Evolutionary conservation across 2,888 invertebrate genomes (phyloP).

Genomic region (Sepiola atlantica): DNA sequence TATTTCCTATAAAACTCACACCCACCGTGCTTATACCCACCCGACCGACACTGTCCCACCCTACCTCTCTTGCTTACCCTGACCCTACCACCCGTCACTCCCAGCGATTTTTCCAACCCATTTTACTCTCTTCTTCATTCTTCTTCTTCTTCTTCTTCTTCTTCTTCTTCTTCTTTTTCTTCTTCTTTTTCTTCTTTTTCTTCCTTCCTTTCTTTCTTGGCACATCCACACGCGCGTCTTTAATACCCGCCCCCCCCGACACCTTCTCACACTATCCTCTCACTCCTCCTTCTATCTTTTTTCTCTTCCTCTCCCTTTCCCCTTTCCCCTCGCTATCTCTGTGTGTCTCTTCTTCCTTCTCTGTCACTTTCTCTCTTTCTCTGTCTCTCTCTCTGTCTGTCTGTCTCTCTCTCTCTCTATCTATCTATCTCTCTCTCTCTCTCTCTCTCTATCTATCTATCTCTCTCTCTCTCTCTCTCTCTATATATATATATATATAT

Average conservation of each 20-base stretch:
- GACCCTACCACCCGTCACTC: too few relatives aligned
- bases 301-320: constrained; percentile 46
- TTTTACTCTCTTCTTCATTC: neutral
- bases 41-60: neutral
- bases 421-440: too few relatives aligned
- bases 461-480: too few relatives aligned
- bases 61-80: too few relatives aligned
- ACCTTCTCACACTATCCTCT: constrained; percentile 48
- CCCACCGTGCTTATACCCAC: constrained; percentile 14
- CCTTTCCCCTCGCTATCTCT: neutral
- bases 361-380: too few relatives aligned
- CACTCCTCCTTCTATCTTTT: constrained; percentile 46
- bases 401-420: too few relatives aligned
- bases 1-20: neutral
- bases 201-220: constrained; percentile 42
- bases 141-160: constrained; percentile 47
- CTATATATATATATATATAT: too few relatives aligned
- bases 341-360: neutral
- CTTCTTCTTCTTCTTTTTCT: constrained; percentile 45
- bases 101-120: too few relatives aligned
- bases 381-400: neutral
- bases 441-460: too few relatives aligned
- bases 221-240: neutral
- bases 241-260: constrained; percentile 33
- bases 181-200: constrained; percentile 47